Conservation (phyloP, 2,113 vertebrate species). For the Nothoprocta perdicaria region DNA sequence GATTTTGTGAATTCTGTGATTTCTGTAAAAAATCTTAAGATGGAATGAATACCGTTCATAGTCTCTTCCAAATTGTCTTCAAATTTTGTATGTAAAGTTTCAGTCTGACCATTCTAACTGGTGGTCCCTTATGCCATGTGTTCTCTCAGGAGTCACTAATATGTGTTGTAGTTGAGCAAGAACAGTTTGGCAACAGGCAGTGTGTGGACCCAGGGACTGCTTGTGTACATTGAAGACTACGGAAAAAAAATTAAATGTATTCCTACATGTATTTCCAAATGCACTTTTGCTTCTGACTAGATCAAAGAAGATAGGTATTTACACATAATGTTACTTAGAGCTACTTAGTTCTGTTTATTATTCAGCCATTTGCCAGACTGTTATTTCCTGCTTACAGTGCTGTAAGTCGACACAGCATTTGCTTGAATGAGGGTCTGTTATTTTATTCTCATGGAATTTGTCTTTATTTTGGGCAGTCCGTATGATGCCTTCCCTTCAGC, state of each 20-base stretch:
- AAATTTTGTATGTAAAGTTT: neutral
- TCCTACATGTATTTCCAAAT: neutral
- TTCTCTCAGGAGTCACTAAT: neutral
- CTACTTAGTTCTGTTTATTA: neutral
- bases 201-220: neutral
- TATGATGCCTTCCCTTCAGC: neutral
- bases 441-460: neutral
- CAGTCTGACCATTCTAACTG: neutral
- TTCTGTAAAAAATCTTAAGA: neutral
- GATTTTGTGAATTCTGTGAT: no score
- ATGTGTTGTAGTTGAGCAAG: neutral
- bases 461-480: neutral
- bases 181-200: neutral
- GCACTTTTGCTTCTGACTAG: neutral
- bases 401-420: neutral
- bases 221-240: neutral
- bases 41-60: neutral
- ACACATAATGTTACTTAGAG: neutral
- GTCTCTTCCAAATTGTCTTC: neutral
- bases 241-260: neutral
- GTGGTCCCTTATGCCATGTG: neutral
- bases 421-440: neutral
- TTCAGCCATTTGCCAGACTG: neutral
- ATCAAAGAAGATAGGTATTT: neutral
- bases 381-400: rapidly evolving